A percentile compares a stretch with the other conserved stretches of the same genome.
Conservation (phyloP, 2,888 invertebrate species). For the Drosophila quinaria region DNA sequence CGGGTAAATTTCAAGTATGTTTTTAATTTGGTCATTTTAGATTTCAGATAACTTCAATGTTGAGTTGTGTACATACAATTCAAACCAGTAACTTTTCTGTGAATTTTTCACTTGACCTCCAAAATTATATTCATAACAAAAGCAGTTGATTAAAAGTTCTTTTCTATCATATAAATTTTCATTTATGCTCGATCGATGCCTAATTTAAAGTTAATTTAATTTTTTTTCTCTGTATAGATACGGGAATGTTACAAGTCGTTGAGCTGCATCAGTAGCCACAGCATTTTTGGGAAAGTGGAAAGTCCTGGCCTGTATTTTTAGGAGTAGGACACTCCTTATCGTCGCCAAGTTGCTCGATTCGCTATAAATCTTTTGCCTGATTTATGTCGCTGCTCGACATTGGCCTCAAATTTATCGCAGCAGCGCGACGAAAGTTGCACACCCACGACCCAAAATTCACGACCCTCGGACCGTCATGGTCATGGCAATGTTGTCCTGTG, state of each 20-base stretch:
- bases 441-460: conserved; percentile 19
- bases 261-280: conserved; percentile 19
- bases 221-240: background rate
- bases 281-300: conserved; percentile 5
- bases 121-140: no score
- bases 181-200: no score
- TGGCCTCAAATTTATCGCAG: conserved; percentile 78
- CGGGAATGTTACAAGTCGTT: conserved; percentile 24
- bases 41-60: no score
- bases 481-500: conserved; percentile 41
- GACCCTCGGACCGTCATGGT: conserved; percentile 17
- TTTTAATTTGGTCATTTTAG: no score
- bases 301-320: conserved; percentile 16
- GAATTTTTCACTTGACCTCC: no score
- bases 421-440: conserved; percentile 65
- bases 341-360: conserved; percentile 72
- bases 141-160: no score
- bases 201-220: background rate
- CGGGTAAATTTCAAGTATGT: no score
- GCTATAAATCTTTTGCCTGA: conserved; percentile 80
- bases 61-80: no score
- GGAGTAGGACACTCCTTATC: conserved; percentile 54
- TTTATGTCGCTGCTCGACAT: conserved; percentile 77
- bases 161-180: no score
- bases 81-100: no score